phyloP scores from a whole-genome alignment of 1,140 invertebrate genomes.

The Drosophila orosa region DNA sequence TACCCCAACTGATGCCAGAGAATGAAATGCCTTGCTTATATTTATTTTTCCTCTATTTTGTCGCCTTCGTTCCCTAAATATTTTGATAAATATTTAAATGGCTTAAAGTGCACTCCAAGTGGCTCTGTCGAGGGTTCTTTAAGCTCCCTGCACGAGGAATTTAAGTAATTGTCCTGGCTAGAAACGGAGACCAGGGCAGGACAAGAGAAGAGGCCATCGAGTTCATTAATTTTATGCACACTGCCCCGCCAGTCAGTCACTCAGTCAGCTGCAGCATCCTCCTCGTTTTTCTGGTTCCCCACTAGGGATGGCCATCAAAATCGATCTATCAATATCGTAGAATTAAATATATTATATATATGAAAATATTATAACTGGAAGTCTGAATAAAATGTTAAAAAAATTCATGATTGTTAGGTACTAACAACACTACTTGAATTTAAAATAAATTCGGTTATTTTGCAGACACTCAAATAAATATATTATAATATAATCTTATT shows the following conservation, averaged over 20 bases:
- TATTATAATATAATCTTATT: neutral
- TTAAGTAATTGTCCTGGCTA: constrained; percentile 38
- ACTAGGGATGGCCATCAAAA: neutral
- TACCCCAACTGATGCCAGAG: constrained; percentile 47
- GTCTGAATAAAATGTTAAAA: neutral
- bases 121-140: neutral
- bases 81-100: constrained; percentile 73
- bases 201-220: constrained; percentile 26
- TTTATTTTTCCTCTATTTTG: constrained; percentile 15
- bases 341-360: neutral
- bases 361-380: neutral
- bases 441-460: neutral
- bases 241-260: constrained; percentile 34
- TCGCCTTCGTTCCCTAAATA: constrained; percentile 32
- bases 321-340: neutral
- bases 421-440: too few relatives aligned
- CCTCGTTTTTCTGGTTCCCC: constrained; percentile 14
- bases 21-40: constrained; percentile 53
- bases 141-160: constrained; percentile 14
- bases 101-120: constrained; percentile 47
- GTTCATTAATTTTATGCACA: constrained; percentile 68
- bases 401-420: too few relatives aligned
- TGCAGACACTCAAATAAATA: neutral
- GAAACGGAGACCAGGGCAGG: constrained; percentile 14
- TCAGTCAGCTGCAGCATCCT: constrained; percentile 44